Percentiles rank a stretch among this genome's conserved stretches.
phyloP scores from a whole-genome alignment of 2,113 vertebrate species.

The Eretmochelys imbricata region DNA sequence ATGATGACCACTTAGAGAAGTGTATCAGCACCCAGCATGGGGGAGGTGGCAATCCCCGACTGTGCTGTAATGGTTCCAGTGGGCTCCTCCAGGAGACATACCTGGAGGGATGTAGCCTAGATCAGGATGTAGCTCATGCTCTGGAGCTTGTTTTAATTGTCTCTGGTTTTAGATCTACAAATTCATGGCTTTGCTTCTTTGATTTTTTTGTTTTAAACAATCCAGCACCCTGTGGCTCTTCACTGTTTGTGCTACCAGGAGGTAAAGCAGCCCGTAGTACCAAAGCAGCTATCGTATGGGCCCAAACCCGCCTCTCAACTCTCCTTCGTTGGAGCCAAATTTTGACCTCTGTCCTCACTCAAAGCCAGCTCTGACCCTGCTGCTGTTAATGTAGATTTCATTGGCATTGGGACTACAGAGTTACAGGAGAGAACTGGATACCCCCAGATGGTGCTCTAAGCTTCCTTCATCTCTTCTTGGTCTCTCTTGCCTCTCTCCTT shows the following conservation, averaged over 20 bases:
- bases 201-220: not conserved
- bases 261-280: constrained; percentile 23
- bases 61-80: constrained; percentile 34
- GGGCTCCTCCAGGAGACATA: constrained; percentile 42
- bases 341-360: not conserved
- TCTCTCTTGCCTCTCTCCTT: not conserved
- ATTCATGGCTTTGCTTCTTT: not conserved
- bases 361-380: not conserved
- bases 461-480: not conserved
- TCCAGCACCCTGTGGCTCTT: not conserved
- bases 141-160: constrained; percentile 21
- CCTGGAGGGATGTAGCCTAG: constrained; percentile 53
- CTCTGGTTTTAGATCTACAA: constrained; percentile 21
- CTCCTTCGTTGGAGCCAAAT: not conserved
- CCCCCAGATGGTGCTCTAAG: not conserved
- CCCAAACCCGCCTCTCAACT: not conserved
- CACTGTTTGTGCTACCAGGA: not conserved
- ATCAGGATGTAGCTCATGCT: not conserved
- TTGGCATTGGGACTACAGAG: not conserved
- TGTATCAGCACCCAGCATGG: constrained; percentile 14
- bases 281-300: not conserved
- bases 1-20: constrained; percentile 9
- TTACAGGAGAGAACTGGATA: not conserved
- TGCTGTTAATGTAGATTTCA: not conserved
- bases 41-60: not conserved